A percentile compares a stretch with the other conserved stretches of the same genome.
Conservation (phyloP, 2,888 invertebrate species). For the Zygogramma bicolorata region DNA sequence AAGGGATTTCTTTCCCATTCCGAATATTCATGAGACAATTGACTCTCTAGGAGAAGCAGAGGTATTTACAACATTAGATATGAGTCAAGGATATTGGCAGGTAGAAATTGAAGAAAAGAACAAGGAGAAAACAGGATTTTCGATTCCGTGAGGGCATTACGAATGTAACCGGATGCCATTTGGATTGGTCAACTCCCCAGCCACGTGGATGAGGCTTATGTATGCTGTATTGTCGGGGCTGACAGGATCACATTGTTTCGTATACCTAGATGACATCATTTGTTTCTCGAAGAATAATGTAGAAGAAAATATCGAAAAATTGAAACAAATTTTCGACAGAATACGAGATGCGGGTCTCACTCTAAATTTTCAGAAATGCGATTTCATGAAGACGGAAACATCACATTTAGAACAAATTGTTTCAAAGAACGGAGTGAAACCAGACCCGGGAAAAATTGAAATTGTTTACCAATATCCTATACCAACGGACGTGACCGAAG, state of each 20-base stretch:
- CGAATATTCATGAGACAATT: slow-evolving; percentile 38
- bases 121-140: slow-evolving; percentile 44
- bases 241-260: slow-evolving; percentile 32
- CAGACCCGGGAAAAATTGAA: slow-evolving; percentile 36
- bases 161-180: slow-evolving; percentile 52
- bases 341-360: slow-evolving; percentile 37
- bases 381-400: slow-evolving; percentile 37
- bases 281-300: slow-evolving; percentile 26
- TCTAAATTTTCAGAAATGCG: slow-evolving; percentile 46
- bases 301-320: slow-evolving; percentile 36
- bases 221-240: slow-evolving; percentile 48
- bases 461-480: slow-evolving; percentile 23
- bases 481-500: slow-evolving; percentile 30
- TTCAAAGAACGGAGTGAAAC: slow-evolving; percentile 29
- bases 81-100: slow-evolving; percentile 44
- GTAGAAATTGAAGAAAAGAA: slow-evolving; percentile 35
- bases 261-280: slow-evolving; percentile 48
- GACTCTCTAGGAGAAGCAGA: slow-evolving; percentile 25
- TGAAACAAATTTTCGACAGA: slow-evolving; percentile 38
- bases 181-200: slow-evolving; percentile 52
- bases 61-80: slow-evolving; percentile 40
- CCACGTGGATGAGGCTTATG: slow-evolving; percentile 48
- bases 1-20: slow-evolving; percentile 41
- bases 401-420: slow-evolving; percentile 36
- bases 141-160: slow-evolving; percentile 49